These are phyloP conservation scores for Nothoprocta pentlandii DNA, from an alignment of 2,113 vertebrate species.

Conservation along the genomic window DNA sequence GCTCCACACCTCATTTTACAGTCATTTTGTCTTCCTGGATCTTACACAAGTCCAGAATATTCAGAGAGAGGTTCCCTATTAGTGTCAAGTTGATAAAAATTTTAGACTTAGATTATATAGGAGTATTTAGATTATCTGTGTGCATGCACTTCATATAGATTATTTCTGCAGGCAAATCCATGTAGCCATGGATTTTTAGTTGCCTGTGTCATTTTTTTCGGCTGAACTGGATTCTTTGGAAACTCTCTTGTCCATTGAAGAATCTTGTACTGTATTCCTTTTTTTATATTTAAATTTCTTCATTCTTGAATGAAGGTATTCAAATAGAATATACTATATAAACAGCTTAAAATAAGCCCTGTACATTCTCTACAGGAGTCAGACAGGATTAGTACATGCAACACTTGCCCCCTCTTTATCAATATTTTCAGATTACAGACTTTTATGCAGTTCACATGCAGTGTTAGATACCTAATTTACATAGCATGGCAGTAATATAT, in stretches of 20 bases:
- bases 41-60: background rate
- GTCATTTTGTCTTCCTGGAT: background rate
- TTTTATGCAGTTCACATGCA: background rate
- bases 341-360: background rate
- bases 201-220: background rate
- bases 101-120: background rate
- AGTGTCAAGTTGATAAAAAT: background rate
- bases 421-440: background rate
- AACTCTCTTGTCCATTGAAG: background rate
- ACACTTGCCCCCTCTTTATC: background rate
- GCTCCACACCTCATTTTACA: background rate
- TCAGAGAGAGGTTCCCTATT: background rate
- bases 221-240: background rate
- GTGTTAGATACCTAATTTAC: background rate
- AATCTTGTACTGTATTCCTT: background rate
- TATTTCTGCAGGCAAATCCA: background rate
- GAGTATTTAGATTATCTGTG: background rate
- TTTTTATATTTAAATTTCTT: background rate
- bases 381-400: background rate
- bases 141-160: background rate
- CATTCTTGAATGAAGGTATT: background rate
- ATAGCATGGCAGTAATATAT: background rate
- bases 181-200: background rate
- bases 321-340: background rate
- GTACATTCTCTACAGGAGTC: background rate